Evolutionary conservation across 2,888 invertebrate species (phyloP).

Genomic region (Lochmaea crataegi): DNA sequence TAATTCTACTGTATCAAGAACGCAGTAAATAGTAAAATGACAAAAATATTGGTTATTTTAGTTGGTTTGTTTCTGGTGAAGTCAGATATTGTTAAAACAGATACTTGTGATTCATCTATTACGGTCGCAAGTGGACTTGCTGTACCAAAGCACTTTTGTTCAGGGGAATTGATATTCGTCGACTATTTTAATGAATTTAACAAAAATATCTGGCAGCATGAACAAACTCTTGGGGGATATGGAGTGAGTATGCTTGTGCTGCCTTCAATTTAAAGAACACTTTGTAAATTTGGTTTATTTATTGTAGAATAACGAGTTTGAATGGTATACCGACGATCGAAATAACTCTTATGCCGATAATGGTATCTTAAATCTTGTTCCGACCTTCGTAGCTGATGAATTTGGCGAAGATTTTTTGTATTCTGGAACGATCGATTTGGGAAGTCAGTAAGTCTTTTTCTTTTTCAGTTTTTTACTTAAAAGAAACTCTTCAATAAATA

Average conservation of each 20-base stretch:
- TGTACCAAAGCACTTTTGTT: conserved; percentile 60
- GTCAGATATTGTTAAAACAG: background rate
- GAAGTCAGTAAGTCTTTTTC: background rate
- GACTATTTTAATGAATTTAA: conserved; percentile 74
- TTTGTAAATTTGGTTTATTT: background rate
- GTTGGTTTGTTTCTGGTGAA: background rate
- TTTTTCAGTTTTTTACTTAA: no score
- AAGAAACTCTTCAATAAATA: no score
- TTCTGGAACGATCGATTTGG: conserved; percentile 66
- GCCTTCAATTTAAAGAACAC: no score
- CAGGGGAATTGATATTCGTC: conserved; percentile 72
- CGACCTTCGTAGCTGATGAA: conserved; percentile 70
- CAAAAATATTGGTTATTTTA: background rate
- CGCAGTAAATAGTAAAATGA: background rate
- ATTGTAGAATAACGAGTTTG: conserved; percentile 65
- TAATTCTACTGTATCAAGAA: no score
- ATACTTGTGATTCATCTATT: conserved; percentile 25
- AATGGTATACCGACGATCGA: conserved; percentile 76
- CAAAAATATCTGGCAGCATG: conserved; percentile 74
- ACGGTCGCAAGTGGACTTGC: conserved; percentile 39
- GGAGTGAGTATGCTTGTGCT: conserved; percentile 71
- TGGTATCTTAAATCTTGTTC: conserved; percentile 72
- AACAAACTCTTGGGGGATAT: conserved; percentile 70
- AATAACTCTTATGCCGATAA: conserved; percentile 72
- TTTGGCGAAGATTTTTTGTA: conserved; percentile 68